Evolutionary conservation across 1,140 invertebrate genomes (phyloP).

Genomic region (Formica selysi): DNA sequence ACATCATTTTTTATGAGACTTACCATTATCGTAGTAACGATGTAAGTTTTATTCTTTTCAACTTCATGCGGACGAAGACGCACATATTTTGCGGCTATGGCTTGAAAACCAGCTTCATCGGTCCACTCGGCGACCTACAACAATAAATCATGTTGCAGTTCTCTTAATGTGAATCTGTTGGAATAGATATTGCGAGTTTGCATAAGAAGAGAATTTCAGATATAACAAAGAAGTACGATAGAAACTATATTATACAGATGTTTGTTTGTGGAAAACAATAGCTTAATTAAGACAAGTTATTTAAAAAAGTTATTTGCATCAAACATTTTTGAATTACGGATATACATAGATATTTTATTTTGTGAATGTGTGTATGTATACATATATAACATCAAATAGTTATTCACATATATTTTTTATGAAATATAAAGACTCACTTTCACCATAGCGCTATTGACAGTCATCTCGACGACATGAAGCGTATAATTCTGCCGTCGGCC

Average conservation of each 20-base stretch:
- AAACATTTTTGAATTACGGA: neutral
- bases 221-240: neutral
- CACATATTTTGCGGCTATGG: conserved; percentile 92
- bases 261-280: neutral
- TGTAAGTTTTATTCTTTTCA: conserved; percentile 95
- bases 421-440: conserved; percentile 88
- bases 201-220: neutral
- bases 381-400: neutral
- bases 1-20: conserved; percentile 83
- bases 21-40: conserved; percentile 96
- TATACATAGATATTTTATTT: neutral
- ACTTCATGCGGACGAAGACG: conserved; percentile 91
- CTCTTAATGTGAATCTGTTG: neutral
- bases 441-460: conserved; percentile 93
- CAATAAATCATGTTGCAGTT: neutral
- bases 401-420: neutral
- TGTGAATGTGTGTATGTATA: no score
- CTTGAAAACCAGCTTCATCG: conserved; percentile 92
- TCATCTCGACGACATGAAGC: conserved; percentile 97
- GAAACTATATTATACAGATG: neutral
- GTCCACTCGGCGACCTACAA: conserved; percentile 96
- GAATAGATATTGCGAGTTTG: neutral
- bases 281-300: neutral
- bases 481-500: conserved; percentile 96
- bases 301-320: no score